Base-by-base conservation (phyloP, 2,113 vertebrate species). In the Sylvicapra grimmia region DNA sequence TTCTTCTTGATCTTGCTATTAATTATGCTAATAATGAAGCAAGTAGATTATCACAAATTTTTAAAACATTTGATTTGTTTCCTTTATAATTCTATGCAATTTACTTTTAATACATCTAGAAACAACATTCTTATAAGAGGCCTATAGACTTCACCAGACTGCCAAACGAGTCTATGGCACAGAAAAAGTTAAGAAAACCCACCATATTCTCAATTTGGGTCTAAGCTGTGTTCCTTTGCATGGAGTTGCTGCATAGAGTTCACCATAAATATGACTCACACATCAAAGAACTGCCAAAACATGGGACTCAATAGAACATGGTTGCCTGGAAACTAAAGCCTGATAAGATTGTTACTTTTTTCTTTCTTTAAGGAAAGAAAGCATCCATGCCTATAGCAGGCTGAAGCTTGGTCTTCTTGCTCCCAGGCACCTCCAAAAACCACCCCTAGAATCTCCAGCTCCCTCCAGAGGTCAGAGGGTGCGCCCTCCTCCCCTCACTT, bases 321-420 rank as follows among this genome's bases (percentile, higher is more conserved):
- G 96, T 96, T 97, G 97, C 94, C 94, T 97, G 90, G 97, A 97
- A 92, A 97, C 97, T 29, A 51, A 77, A 93, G 77, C n/a, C 56
- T 8, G 36, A 40, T 49, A 77, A 77, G 85, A 88, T 36, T 80
- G 49, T 82, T 44, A 47, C 53, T 9, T 40, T 63, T 19, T 82
- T 49, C 19, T 85, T 83, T 65, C 82, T 77, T 68, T 19, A 47
- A 86, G 33, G 61, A 44, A 93, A 72, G 40, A 68, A 63, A 85
- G 33, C 56, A 44, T 77, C 13, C 0, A 58, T 84, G 31, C 33
- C 44, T 56, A 4, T 44, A 16, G 44, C 51, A 85, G 68, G 72
- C 49, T 29, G 47, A 65, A 6, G 33, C 8, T 7, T 23, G 49
- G 40, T 33, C 90, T 90, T 18, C 33, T 86, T 44, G 80, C 84